Conservation (phyloP, 2,113 vertebrate genomes). For the Gadus macrocephalus region DNA sequence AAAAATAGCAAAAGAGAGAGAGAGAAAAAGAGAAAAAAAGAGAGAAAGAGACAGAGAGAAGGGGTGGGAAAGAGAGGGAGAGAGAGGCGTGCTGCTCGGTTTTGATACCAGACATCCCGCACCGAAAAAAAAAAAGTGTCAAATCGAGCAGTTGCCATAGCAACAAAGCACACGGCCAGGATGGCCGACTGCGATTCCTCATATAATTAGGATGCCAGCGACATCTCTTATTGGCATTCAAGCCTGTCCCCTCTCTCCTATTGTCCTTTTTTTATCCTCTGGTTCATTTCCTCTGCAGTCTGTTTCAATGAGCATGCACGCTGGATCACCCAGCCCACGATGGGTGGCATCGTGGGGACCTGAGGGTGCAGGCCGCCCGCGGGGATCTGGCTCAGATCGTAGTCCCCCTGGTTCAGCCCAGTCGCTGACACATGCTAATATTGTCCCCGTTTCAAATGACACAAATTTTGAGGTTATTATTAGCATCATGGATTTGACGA, state of each 20-base stretch:
- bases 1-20: neutral
- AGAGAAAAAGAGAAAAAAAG: neutral
- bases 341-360: too few species aligned
- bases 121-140: conserved; percentile 46
- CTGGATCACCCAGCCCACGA: too few species aligned
- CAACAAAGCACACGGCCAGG: conserved; percentile 54
- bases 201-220: conserved; percentile 36
- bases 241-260: neutral
- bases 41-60: conserved; percentile 5
- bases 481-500: too few species aligned
- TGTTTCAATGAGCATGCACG: too few species aligned
- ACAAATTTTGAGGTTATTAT: too few species aligned
- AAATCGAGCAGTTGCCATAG: conserved; percentile 61
- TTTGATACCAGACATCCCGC: conserved; percentile 43
- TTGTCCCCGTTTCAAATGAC: too few species aligned
- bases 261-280: neutral
- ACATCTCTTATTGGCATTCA: conserved; percentile 4
- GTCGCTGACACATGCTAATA: too few species aligned
- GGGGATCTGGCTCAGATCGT: too few species aligned
- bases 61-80: neutral
- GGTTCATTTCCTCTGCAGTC: neutral
- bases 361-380: too few species aligned
- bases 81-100: conserved; percentile 23
- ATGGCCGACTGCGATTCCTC: conserved; percentile 6
- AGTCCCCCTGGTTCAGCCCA: too few species aligned